Evolutionary conservation across 2,797 vertebrate genomes (phyloP).

Genomic region (Pagetopsis macropterus): DNA sequence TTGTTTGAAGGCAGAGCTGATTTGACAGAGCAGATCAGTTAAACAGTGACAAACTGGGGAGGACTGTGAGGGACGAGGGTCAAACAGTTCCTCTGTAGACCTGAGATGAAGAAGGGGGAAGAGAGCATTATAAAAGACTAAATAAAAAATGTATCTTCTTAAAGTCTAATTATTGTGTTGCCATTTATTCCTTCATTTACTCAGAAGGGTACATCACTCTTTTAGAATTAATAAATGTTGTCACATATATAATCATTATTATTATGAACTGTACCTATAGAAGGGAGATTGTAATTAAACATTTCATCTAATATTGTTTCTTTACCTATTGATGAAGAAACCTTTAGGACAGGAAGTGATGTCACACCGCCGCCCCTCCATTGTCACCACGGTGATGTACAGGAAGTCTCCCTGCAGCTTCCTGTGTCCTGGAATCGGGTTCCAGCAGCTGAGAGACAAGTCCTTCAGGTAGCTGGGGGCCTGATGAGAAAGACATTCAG

Average conservation of each 20-base stretch:
- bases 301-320: not conserved
- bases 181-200: not conserved
- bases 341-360: constrained; percentile 85
- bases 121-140: not conserved
- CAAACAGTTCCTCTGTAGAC: constrained; percentile 82
- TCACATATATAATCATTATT: no score
- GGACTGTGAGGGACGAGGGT: constrained; percentile 81
- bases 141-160: not conserved
- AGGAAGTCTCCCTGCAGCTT: constrained; percentile 87
- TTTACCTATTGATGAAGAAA: constrained; percentile 85
- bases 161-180: not conserved
- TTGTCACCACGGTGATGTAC: constrained; percentile 82
- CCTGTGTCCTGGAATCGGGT: constrained; percentile 86
- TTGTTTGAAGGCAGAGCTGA: constrained; percentile 84
- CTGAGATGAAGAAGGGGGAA: constrained; percentile 57
- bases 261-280: no score
- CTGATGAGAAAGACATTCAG: constrained; percentile 61
- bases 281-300: no score
- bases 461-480: constrained; percentile 79
- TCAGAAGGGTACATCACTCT: not conserved
- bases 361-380: constrained; percentile 81
- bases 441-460: constrained; percentile 87
- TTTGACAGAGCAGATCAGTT: constrained; percentile 83
- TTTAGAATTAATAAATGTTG: no score
- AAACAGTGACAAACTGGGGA: constrained; percentile 82